These are phyloP conservation scores for Eupithecia exiguata DNA, from an alignment of 2,888 invertebrate genomes.

Conservation along the genomic window DNA sequence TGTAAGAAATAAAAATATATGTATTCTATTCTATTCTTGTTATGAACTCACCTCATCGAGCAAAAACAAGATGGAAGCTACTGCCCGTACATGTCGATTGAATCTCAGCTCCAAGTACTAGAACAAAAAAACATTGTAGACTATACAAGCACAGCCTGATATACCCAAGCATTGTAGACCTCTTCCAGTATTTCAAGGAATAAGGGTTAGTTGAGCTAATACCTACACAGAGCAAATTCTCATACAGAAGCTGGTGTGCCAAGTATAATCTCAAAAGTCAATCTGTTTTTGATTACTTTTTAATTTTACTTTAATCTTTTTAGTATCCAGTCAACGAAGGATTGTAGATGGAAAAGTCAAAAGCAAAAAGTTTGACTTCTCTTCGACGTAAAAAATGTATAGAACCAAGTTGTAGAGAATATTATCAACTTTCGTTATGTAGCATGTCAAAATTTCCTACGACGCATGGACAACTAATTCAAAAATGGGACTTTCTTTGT, in stretches of 20 bases:
- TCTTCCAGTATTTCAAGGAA: not conserved
- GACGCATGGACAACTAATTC: too few relatives aligned
- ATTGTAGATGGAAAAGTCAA: too few relatives aligned
- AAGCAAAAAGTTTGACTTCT: too few relatives aligned
- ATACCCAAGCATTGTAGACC: not conserved
- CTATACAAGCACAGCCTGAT: not conserved
- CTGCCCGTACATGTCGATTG: slow-evolving; percentile 87
- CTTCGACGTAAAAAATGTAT: too few relatives aligned
- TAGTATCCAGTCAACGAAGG: not conserved
- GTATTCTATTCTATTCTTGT: too few relatives aligned
- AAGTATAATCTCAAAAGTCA: not conserved
- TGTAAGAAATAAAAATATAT: too few relatives aligned
- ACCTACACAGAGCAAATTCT: not conserved
- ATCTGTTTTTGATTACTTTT: not conserved
- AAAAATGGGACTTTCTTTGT: too few relatives aligned
- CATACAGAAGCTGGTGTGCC: not conserved
- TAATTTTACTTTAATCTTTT: not conserved
- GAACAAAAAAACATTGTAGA: slow-evolving; percentile 19
- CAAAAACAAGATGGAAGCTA: slow-evolving; percentile 90
- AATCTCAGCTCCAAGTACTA: slow-evolving; percentile 92
- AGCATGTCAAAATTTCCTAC: too few relatives aligned
- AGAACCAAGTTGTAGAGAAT: too few relatives aligned
- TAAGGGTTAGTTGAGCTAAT: not conserved
- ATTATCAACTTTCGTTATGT: too few relatives aligned
- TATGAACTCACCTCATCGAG: slow-evolving; percentile 88